Conservation (phyloP, 2,888 invertebrate species). For the Eristalis arbustorum region DNA sequence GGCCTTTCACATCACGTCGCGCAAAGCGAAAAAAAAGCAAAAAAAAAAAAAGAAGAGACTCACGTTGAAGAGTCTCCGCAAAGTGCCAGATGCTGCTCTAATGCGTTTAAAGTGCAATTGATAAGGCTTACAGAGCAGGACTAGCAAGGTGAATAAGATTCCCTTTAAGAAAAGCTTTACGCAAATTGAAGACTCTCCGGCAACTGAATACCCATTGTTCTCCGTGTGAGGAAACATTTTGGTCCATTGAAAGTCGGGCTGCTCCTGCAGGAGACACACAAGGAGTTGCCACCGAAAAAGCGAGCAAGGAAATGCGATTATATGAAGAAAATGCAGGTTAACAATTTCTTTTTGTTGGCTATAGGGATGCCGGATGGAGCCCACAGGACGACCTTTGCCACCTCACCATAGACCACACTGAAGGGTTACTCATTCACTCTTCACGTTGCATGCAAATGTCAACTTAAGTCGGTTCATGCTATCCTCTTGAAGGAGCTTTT, state of each 20-base stretch:
- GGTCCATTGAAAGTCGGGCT: slow-evolving; percentile 51
- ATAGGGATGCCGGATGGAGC: neutral
- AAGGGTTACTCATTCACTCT: slow-evolving; percentile 66
- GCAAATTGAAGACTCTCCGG: slow-evolving; percentile 54
- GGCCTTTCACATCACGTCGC: slow-evolving; percentile 7
- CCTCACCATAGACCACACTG: slow-evolving; percentile 27
- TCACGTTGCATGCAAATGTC: slow-evolving; percentile 76
- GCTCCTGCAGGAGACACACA: slow-evolving; percentile 6
- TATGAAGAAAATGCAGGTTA: slow-evolving; percentile 57
- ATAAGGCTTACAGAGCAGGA: slow-evolving; percentile 54
- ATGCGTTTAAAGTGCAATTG: slow-evolving; percentile 67
- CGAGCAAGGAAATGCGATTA: slow-evolving; percentile 21
- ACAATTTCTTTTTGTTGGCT: slow-evolving; percentile 18
- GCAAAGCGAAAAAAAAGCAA: slow-evolving; percentile 49
- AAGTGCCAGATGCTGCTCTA: slow-evolving; percentile 65
- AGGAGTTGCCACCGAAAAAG: slow-evolving; percentile 15
- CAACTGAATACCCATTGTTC: slow-evolving; percentile 30
- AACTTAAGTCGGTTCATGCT: slow-evolving; percentile 75
- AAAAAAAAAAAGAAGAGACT: slow-evolving; percentile 28
- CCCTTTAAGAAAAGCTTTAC: slow-evolving; percentile 52
- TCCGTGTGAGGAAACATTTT: slow-evolving; percentile 11
- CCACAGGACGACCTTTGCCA: slow-evolving; percentile 53
- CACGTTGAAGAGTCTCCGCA: slow-evolving; percentile 46
- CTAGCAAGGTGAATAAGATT: slow-evolving; percentile 51
- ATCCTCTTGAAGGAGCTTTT: slow-evolving; percentile 41